phyloP scores from a whole-genome alignment of 2,113 vertebrate genomes.

The Spheniscus mendiculus region DNA sequence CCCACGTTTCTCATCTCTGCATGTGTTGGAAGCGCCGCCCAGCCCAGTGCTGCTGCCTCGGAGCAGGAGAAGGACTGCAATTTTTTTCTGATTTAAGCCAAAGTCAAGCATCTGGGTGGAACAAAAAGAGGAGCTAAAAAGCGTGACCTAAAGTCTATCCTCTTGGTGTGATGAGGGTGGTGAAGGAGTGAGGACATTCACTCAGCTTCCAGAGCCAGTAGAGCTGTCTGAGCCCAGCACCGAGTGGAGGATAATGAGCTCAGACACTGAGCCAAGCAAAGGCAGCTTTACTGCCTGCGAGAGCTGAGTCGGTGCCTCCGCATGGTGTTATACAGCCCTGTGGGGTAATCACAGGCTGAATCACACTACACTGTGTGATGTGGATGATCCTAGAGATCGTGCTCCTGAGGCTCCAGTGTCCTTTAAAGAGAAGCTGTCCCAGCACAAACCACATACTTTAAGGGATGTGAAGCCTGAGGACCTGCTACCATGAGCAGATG shows the following conservation, averaged over 20 bases:
- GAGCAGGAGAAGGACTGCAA: neutral
- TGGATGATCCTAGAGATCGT: neutral
- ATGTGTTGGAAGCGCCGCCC: neutral
- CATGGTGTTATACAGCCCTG: fast-evolving
- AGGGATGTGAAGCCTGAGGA: neutral
- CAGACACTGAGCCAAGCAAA: neutral
- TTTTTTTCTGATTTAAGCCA: neutral
- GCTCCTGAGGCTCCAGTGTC: neutral
- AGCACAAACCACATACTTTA: fast-evolving
- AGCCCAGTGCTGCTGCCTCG: neutral
- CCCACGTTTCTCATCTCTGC: neutral
- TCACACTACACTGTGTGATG: neutral
- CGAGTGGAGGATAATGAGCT: neutral
- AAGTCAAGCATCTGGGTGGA: neutral
- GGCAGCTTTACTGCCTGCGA: neutral
- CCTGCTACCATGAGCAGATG: neutral
- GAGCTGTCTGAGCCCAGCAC: neutral
- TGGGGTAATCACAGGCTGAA: neutral
- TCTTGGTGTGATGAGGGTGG: neutral
- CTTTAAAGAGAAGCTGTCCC: neutral
- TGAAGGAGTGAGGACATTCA: neutral
- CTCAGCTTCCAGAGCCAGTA: neutral
- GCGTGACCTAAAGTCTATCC: neutral
- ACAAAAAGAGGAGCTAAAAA: neutral
- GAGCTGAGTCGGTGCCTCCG: neutral